Evolutionary conservation across 2,888 invertebrate genomes (phyloP).

Genomic region (Smittia sp.): DNA sequence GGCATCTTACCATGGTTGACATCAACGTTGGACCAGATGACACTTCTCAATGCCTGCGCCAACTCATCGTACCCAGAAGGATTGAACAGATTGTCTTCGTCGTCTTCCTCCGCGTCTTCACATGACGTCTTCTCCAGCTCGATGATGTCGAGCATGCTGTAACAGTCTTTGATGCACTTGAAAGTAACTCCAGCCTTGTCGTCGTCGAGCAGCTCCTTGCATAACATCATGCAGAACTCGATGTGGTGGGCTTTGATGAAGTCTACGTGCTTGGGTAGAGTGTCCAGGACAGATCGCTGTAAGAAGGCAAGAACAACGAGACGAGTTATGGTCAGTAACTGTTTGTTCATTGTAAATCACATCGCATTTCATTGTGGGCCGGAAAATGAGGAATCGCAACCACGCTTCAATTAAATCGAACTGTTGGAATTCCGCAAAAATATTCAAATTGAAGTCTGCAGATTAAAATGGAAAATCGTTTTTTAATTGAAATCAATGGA

Average conservation of each 20-base stretch:
- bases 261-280: slow-evolving; percentile 45
- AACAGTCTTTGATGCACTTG: slow-evolving; percentile 46
- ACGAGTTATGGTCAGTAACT: neutral
- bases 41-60: slow-evolving; percentile 44
- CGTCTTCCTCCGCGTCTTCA: slow-evolving; percentile 43
- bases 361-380: too few species aligned
- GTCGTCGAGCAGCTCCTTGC: slow-evolving; percentile 45
- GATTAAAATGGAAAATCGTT: too few species aligned
- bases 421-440: too few species aligned
- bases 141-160: slow-evolving; percentile 45
- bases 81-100: slow-evolving; percentile 43
- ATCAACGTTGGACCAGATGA: slow-evolving; percentile 46
- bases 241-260: slow-evolving; percentile 45
- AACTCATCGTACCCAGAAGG: slow-evolving; percentile 46
- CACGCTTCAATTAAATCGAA: too few species aligned
- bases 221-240: slow-evolving; percentile 46
- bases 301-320: too few species aligned
- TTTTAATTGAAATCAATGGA: too few species aligned
- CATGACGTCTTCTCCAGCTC: slow-evolving; percentile 45
- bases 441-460: too few species aligned
- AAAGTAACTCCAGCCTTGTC: slow-evolving; percentile 45
- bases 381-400: too few species aligned
- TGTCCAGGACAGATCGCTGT: slow-evolving; percentile 45
- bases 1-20: slow-evolving; percentile 8
- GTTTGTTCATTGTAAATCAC: too few species aligned